Evolutionary conservation across 1,140 invertebrate species (phyloP), one percentile per base, ranked within the genome.

Genomic region (Camponotus vicinus): DNA sequence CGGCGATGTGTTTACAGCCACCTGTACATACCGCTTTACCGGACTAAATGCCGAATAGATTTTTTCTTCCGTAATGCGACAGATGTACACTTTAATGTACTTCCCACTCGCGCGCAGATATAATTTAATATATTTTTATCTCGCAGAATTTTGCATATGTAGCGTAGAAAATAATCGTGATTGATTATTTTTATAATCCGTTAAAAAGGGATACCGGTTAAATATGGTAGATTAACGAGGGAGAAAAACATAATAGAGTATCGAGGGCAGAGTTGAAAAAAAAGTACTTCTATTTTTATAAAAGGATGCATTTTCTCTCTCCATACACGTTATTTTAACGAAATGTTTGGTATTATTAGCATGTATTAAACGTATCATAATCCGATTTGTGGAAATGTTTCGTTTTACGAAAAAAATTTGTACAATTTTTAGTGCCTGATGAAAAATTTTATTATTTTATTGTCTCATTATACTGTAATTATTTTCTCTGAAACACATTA

Each of bases 151-250:
- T 4, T 4, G 37, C 2, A 27, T 27, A 34, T 27, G 59, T 8
- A 27, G 18, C 32, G 55, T 9, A 32, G 3, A 42, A 73, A 75
- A 75, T 73, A 75, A 75, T 75, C 27, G 15, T 13, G 55, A 83
- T 61, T 45, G 69, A 55, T 34, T 83, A 83, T 83, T 83, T 83
- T 75, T 63, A 61, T 73, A 34, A 49, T 61, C 13, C 37, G 18
- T 82, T 27, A 73, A 82, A 82, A 82, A 71, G 37, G 42, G 6
- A 15, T 57, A 42, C 4, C 34, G 15, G 13, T 42, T 75, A 75
- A 83, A 75, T 75, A 83, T 45, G 55, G 67, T 45, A 45, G 55
- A 73, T 15, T 82, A 40, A 42, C 55, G 79, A 82, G 52, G 79
- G 27, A 59, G 21, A 34, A 34, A 83, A 73, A 61, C 15, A 57